Base-by-base conservation (phyloP, 2,888 invertebrate genomes). In the Platycheirus albimanus region DNA sequence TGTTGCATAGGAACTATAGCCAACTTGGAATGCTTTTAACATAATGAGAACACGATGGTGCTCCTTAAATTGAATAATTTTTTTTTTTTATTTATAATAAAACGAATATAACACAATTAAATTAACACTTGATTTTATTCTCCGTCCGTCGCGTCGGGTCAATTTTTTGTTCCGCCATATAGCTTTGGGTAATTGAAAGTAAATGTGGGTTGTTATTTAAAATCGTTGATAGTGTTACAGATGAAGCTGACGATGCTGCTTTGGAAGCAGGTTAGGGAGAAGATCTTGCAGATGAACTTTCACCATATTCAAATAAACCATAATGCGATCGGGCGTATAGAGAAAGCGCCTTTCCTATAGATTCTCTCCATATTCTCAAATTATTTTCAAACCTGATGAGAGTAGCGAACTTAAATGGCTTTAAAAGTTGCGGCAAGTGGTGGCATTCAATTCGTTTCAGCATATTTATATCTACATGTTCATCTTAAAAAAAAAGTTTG, bases 311-410 rank as follows among this genome's bases (percentile, higher is more conserved):
- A 30, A 13, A 13, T 20, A 38, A 38, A 38, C 33, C 6, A 13
- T 11, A 58, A 20, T 19, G 41, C 15, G 20, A 38, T 19, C n/a
- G 13, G 63, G 69, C 11, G 17, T 30, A n/a, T 45, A 5, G 38
- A n/a, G n/a, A n/a, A 7, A 75, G 58, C 30, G 85, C 84, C n/a
- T 84, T 13, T 69, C 79, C 85, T 33, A 86, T 84, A 13, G 67
- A 56, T 24, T 85, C 38, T 63, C 85, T 54, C 86, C 86, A 86
- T 45, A 58, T 36, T 54, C 85, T 85, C 56, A 87, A 72, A 56
- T 86, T 81, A 64, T 86, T 63, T 45, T 86, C 86, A 72, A 86
- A 24, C 6, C 3, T 17, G 49, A 49, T 49, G 61, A 85, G 85
- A 10, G 85, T 85, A 11, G 85, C 85, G 63, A 86, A 51, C 7